phyloP scores from a whole-genome alignment of 2,888 invertebrate genomes.

The Micropterix aruncella region DNA sequence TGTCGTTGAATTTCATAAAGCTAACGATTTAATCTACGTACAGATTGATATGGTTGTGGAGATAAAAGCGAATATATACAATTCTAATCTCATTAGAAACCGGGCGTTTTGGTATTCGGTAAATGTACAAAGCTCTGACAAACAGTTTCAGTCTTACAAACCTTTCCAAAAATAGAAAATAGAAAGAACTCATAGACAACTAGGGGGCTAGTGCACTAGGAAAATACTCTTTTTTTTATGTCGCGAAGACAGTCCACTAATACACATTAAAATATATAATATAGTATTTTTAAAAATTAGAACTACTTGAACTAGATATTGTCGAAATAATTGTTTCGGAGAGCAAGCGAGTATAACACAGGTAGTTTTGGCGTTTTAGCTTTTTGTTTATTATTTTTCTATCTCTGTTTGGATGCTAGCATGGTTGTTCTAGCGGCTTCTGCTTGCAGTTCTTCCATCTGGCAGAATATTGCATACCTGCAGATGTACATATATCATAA shows the following conservation, averaged over 20 bases:
- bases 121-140: not conserved
- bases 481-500: constrained; percentile 17
- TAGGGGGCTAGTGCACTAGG: not conserved
- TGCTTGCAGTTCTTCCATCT: constrained; percentile 72
- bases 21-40: not conserved
- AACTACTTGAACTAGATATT: not conserved
- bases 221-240: not conserved
- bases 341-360: not conserved
- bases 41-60: not conserved
- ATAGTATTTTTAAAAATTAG: not conserved
- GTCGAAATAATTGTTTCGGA: not conserved
- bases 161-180: not conserved
- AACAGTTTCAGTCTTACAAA: not conserved
- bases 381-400: constrained; percentile 20
- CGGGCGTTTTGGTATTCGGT: not conserved
- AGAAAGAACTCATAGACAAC: not conserved
- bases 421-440: constrained; percentile 56
- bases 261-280: no score
- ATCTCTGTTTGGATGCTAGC: constrained; percentile 48
- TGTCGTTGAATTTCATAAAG: not conserved
- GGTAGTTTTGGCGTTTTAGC: not conserved
- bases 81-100: not conserved
- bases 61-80: not conserved
- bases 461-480: constrained; percentile 74
- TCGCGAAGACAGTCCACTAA: no score